Percentiles rank a stretch among this genome's conserved stretches.
Conservation (phyloP, 2,797 vertebrate genomes). For the Hipposideros larvatus region DNA sequence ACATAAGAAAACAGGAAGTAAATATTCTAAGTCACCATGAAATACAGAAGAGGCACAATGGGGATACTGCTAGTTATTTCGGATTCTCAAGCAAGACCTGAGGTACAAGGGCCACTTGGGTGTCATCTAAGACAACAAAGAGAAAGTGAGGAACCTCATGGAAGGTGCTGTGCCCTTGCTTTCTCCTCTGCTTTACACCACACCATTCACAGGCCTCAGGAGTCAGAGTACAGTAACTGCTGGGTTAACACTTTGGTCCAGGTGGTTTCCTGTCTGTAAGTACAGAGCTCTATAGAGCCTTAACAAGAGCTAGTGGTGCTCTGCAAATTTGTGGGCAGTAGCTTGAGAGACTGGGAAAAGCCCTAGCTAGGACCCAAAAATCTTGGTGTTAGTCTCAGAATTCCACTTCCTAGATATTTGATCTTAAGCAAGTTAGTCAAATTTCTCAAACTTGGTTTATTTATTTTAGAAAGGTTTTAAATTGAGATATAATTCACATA, state of each 20-base stretch:
- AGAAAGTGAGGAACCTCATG: background rate
- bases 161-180: background rate
- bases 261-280: background rate
- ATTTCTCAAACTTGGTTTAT: background rate
- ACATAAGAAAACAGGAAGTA: slow-evolving; percentile 60
- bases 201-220: background rate
- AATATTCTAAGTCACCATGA: background rate
- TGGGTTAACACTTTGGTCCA: background rate
- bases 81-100: background rate
- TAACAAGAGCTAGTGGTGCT: background rate
- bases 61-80: background rate
- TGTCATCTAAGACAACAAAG: background rate
- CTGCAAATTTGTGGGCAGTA: background rate
- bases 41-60: background rate
- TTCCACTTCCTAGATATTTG: background rate
- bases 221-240: background rate
- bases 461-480: background rate
- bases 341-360: background rate
- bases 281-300: background rate
- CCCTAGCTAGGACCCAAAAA: background rate
- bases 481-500: background rate
- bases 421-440: background rate
- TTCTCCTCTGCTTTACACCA: background rate
- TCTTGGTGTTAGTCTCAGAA: background rate
- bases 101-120: background rate